Evolutionary conservation across 2,888 invertebrate species (phyloP).

Genomic region (Amphipyra tragopoginis): DNA sequence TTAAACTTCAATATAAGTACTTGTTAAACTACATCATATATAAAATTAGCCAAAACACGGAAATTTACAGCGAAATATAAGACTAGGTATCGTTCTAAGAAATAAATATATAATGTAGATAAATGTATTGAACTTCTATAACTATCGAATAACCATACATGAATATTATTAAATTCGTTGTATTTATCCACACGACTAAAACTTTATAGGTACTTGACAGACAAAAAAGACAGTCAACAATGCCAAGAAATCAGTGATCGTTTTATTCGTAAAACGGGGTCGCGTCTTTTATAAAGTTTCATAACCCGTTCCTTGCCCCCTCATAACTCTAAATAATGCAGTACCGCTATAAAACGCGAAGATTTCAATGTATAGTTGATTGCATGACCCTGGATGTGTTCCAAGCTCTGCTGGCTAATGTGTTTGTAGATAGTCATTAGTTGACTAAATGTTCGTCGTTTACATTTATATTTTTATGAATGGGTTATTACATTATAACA

Average conservation of each 20-base stretch:
- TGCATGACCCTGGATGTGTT: conserved; percentile 18
- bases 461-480: too few relatives aligned
- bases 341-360: neutral
- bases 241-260: neutral
- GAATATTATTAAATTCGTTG: too few relatives aligned
- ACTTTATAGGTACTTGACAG: neutral
- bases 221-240: neutral
- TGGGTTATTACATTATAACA: too few relatives aligned
- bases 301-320: neutral
- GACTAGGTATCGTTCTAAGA: too few relatives aligned
- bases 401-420: conserved; percentile 14
- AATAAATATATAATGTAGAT: too few relatives aligned
- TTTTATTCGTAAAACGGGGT: neutral
- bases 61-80: too few relatives aligned
- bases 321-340: neutral
- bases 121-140: too few relatives aligned
- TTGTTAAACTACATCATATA: too few relatives aligned
- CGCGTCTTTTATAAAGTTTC: neutral
- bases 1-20: neutral
- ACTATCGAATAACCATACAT: too few relatives aligned
- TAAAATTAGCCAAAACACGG: too few relatives aligned
- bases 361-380: neutral
- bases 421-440: conserved; percentile 5
- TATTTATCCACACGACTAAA: neutral
- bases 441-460: too few relatives aligned